A percentile compares a stretch with the other conserved stretches of the same genome.
Conservation (phyloP, 2,888 invertebrate species). For the Erebia epiphron region DNA sequence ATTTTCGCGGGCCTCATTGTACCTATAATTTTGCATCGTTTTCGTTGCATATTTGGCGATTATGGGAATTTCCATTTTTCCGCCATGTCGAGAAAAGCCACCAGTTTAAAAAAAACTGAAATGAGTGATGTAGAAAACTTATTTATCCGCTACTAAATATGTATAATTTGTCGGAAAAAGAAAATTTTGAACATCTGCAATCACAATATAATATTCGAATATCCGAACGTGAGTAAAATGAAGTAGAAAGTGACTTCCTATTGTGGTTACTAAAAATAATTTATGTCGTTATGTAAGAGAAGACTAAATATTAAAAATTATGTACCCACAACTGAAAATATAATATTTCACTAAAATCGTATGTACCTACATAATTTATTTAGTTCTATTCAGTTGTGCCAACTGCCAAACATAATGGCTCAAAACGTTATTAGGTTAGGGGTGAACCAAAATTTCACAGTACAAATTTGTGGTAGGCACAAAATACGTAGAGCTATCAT, state of each 20-base stretch:
- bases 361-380: background rate
- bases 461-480: too few species aligned
- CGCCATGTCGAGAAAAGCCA: background rate
- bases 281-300: background rate
- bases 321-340: background rate
- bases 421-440: background rate
- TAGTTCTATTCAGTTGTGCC: background rate
- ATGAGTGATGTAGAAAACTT: background rate
- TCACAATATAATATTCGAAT: slow-evolving; percentile 64
- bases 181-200: slow-evolving; percentile 58
- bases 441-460: background rate
- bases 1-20: slow-evolving; percentile 41
- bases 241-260: too few species aligned
- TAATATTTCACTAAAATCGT: background rate
- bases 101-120: background rate
- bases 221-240: slow-evolving; percentile 57
- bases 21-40: slow-evolving; percentile 3
- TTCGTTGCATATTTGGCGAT: slow-evolving; percentile 24
- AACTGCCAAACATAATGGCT: too few species aligned
- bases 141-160: background rate
- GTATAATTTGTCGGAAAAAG: slow-evolving; percentile 42
- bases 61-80: slow-evolving; percentile 31
- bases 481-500: too few species aligned
- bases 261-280: too few species aligned
- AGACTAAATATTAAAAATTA: slow-evolving; percentile 14